A percentile compares a stretch with the other conserved stretches of the same genome.
Evolutionary conservation across 2,113 vertebrate genomes (phyloP).

Genomic region (Oryzias woworae): DNA sequence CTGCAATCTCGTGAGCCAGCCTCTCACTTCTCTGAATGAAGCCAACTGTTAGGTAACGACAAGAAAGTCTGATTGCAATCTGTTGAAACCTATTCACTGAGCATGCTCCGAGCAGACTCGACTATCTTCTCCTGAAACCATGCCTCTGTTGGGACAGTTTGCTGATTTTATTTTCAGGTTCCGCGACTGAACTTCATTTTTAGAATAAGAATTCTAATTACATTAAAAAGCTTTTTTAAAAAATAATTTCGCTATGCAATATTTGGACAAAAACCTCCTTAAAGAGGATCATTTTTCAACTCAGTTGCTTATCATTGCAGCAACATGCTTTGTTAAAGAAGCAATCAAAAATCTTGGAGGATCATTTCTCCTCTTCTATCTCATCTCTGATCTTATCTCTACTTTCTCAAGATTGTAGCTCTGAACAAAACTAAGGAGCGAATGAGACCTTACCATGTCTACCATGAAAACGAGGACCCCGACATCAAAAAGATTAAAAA

Average conservation of each 20-base stretch:
- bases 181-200: too few species aligned
- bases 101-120: conserved; percentile 12
- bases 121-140: too few species aligned
- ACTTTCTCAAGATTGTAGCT: conserved; percentile 85
- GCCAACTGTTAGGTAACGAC: conserved; percentile 34
- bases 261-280: too few species aligned
- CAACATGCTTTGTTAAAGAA: not conserved
- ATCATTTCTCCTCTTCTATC: not conserved
- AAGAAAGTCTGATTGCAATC: conserved; percentile 64
- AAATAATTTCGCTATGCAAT: too few species aligned
- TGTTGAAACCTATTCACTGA: conserved; percentile 32
- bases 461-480: conserved; percentile 92
- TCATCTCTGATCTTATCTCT: not conserved
- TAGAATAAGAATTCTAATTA: too few species aligned
- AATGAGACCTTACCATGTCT: conserved; percentile 92
- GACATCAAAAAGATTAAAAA: conserved; percentile 99
- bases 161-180: too few species aligned
- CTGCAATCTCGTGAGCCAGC: conserved; percentile 30
- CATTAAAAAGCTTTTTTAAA: too few species aligned
- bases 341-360: not conserved
- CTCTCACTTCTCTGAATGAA: conserved; percentile 42
- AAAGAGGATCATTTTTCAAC: too few species aligned
- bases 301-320: not conserved
- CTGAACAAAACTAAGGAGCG: conserved; percentile 98
- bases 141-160: too few species aligned